phyloP scores from a whole-genome alignment of 2,113 vertebrate species.

The Albula glossodonta region DNA sequence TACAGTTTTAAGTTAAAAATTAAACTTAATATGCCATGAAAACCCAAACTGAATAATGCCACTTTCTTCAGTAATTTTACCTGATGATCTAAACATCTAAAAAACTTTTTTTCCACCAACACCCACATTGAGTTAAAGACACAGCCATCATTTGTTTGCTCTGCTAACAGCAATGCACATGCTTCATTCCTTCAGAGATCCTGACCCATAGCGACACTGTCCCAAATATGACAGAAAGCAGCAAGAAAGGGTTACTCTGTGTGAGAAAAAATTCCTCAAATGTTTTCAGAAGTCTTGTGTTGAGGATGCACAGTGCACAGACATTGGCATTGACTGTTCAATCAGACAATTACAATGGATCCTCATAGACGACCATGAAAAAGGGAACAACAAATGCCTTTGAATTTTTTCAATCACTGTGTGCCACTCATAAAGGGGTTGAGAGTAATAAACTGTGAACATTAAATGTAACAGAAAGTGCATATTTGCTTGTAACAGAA shows the following conservation, averaged over 20 bases:
- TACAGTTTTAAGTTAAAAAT: background rate
- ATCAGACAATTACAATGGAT: background rate
- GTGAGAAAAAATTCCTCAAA: conserved; percentile 39
- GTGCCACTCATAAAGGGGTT: background rate
- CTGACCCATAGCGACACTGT: conserved; percentile 48
- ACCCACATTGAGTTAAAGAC: conserved; percentile 49
- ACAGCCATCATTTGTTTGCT: conserved; percentile 46
- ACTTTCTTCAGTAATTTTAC: background rate
- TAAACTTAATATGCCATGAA: background rate
- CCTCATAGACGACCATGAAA: background rate
- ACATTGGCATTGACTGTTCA: conserved; percentile 10
- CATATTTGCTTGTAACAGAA: background rate
- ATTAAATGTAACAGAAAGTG: background rate
- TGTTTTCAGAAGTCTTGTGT: conserved; percentile 35
- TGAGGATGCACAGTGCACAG: conserved; percentile 49
- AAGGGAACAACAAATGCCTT: background rate
- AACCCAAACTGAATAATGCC: background rate
- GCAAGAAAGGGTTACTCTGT: conserved; percentile 49
- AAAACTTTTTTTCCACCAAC: conserved; percentile 31
- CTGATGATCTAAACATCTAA: background rate
- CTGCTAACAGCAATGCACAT: conserved; percentile 61
- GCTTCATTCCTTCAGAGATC: conserved; percentile 49
- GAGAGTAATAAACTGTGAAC: background rate
- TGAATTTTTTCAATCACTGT: background rate
- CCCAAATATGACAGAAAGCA: conserved; percentile 43